Evolutionary conservation across 1,140 invertebrate species (phyloP).

Genomic region (Vanessa tameamea): DNA sequence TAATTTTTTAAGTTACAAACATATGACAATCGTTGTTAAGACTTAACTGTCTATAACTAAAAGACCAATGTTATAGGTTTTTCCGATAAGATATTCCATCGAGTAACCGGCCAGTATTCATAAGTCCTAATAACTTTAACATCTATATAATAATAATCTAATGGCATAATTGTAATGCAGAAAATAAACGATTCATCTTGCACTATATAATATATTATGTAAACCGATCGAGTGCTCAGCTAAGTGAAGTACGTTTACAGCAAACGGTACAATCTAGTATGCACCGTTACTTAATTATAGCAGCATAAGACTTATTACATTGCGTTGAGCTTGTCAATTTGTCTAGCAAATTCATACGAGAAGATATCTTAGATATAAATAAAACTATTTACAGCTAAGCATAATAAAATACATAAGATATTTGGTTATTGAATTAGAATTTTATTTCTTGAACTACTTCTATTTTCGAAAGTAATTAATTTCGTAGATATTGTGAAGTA

Average conservation of each 20-base stretch:
- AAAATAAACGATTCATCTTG: not conserved
- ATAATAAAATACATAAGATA: too few species aligned
- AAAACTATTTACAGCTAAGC: not conserved
- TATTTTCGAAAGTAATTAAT: too few species aligned
- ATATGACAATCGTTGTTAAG: too few species aligned
- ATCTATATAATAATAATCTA: not conserved
- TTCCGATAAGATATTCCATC: too few species aligned
- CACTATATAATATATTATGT: not conserved
- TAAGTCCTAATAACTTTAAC: too few species aligned
- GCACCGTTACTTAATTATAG: slow-evolving; percentile 39
- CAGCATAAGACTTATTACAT: slow-evolving; percentile 33
- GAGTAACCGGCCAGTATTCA: too few species aligned
- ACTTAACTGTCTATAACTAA: too few species aligned
- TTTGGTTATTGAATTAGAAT: too few species aligned
- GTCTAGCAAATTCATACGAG: slow-evolving; percentile 11
- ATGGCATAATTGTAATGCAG: not conserved
- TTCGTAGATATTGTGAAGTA: too few species aligned
- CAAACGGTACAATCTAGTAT: slow-evolving; percentile 40
- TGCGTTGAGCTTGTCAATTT: slow-evolving; percentile 27
- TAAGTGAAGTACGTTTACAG: slow-evolving; percentile 28
- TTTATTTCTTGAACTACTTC: too few species aligned
- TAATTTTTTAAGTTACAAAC: too few species aligned
- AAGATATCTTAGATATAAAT: not conserved
- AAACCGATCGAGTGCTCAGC: slow-evolving; percentile 11
- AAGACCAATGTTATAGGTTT: too few species aligned